phyloP scores from a whole-genome alignment of 1,140 invertebrate species.

The Magallana ariakensis region DNA sequence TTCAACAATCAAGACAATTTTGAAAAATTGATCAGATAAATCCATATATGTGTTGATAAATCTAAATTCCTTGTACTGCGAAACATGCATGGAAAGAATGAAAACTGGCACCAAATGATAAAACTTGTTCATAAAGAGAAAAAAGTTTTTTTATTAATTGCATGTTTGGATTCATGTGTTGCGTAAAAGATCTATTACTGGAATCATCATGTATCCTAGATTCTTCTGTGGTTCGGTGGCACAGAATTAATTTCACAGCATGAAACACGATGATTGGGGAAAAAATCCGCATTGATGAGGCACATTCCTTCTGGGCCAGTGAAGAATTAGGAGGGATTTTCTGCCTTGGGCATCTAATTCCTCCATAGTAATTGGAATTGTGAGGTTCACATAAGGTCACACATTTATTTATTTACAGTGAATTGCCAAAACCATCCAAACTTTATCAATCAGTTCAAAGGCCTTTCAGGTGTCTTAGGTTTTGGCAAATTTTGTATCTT shows the following conservation, averaged over 20 bases:
- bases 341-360: background rate
- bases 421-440: background rate
- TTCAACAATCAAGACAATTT: too few relatives aligned
- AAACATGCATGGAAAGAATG: background rate
- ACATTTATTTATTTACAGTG: background rate
- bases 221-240: background rate
- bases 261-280: background rate
- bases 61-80: too few relatives aligned
- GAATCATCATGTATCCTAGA: background rate
- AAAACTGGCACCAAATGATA: background rate
- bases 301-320: background rate
- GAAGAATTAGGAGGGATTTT: background rate
- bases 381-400: background rate
- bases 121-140: background rate
- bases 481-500: background rate
- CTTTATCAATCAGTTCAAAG: slow-evolving; percentile 1
- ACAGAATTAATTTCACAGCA: slow-evolving; percentile 3
- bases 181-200: background rate
- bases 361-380: background rate
- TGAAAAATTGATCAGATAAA: too few relatives aligned
- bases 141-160: background rate
- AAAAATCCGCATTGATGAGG: background rate
- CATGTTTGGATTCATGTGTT: slow-evolving; percentile 10
- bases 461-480: background rate
- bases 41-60: too few relatives aligned